These are phyloP conservation scores for Cyrtonyx montezumae DNA, from an alignment of 2,113 vertebrate genomes.

Conservation along the genomic window DNA sequence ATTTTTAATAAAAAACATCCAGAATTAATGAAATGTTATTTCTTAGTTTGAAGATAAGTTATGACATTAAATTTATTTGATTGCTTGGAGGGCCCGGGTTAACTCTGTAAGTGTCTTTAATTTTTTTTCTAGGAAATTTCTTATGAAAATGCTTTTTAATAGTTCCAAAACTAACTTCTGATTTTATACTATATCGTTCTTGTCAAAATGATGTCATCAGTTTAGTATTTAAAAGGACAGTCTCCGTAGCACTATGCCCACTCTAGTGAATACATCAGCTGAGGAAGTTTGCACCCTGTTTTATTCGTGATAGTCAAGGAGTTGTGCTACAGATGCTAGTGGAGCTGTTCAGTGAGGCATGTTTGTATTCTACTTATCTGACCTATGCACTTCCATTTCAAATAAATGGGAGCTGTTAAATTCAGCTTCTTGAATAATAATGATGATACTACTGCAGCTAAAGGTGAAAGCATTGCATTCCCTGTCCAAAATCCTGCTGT, in stretches of 20 bases:
- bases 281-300: not conserved
- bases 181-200: not conserved
- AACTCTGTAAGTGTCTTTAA: not conserved
- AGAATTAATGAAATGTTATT: not conserved
- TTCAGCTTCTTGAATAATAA: slow-evolving; percentile 16
- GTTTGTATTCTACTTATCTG: not conserved
- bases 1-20: not conserved
- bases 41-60: not conserved
- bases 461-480: slow-evolving; percentile 65
- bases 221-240: not conserved
- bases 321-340: not conserved
- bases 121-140: not conserved
- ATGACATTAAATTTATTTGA: not conserved
- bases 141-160: not conserved
- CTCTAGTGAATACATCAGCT: not conserved
- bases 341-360: not conserved
- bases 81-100: not conserved
- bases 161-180: not conserved
- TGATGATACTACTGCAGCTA: slow-evolving; percentile 56
- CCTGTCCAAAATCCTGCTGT: slow-evolving; percentile 13
- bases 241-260: not conserved
- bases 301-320: not conserved
- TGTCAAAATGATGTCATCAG: not conserved
- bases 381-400: not conserved
- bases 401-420: slow-evolving; percentile 29